Conservation (phyloP, 1,140 invertebrate species). For the Musca domestica region DNA sequence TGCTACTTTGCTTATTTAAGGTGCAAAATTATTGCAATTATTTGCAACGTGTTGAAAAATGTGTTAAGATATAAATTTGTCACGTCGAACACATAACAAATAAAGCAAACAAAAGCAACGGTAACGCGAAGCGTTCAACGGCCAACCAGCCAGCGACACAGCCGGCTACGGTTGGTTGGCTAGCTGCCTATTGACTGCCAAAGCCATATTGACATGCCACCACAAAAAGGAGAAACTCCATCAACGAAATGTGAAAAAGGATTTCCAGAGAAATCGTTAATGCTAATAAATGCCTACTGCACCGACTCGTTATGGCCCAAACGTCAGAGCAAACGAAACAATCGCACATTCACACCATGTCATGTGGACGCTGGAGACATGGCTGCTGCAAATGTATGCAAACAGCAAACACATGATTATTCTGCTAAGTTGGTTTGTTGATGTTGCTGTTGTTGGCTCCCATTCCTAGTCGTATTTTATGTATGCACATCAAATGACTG, state of each 20-base stretch:
- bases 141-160: no score
- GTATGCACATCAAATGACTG: no score
- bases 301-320: constrained; percentile 5
- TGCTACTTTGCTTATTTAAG: constrained; percentile 11
- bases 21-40: constrained; percentile 22
- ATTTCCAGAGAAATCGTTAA: constrained; percentile 19
- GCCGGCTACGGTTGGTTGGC: no score
- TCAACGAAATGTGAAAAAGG: constrained; percentile 1
- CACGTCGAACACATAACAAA: constrained; percentile 5
- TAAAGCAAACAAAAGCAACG: no score
- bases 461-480: no score
- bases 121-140: no score
- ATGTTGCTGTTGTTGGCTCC: no score
- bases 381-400: neutral
- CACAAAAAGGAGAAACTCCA: neutral
- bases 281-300: constrained; percentile 19
- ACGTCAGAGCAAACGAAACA: no score
- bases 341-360: no score
- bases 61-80: constrained; percentile 22
- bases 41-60: constrained; percentile 19
- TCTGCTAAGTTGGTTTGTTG: no score
- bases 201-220: constrained; percentile 9
- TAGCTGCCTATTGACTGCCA: neutral
- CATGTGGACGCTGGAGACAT: no score
- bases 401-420: constrained; percentile 16